Evolutionary conservation across 2,797 vertebrate species (phyloP).

Genomic region (Anabas testudineus): DNA sequence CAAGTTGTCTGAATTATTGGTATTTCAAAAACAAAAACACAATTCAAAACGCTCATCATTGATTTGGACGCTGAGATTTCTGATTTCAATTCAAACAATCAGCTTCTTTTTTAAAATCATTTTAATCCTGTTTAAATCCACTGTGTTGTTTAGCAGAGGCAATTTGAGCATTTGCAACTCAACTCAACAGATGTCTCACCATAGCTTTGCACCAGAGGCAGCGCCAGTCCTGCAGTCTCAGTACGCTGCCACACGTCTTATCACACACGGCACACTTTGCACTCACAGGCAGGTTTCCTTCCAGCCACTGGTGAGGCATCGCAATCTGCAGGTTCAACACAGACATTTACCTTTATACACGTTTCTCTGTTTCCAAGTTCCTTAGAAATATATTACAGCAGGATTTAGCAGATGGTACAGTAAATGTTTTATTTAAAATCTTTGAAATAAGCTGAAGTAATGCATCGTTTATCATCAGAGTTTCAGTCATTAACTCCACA

Average conservation of each 20-base stretch:
- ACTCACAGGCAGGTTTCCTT: slow-evolving; percentile 97
- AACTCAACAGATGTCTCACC: slow-evolving; percentile 80
- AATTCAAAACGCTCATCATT: not conserved
- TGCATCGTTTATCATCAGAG: no score
- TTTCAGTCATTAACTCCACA: not conserved
- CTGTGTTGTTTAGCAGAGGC: not conserved
- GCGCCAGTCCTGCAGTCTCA: slow-evolving; percentile 97
- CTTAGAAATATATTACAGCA: not conserved
- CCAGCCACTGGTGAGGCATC: slow-evolving; percentile 99
- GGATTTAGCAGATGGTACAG: no score
- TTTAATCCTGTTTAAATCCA: not conserved
- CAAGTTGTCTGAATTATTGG: no score
- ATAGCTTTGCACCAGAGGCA: slow-evolving; percentile 99
- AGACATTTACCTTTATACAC: slow-evolving; percentile 8
- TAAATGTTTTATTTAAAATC: no score
- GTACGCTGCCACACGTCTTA: slow-evolving; percentile 97
- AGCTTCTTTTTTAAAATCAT: not conserved
- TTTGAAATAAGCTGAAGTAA: no score
- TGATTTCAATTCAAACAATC: not conserved
- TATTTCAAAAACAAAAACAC: no score
- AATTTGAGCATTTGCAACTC: not conserved
- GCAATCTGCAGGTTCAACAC: slow-evolving; percentile 86
- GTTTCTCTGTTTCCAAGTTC: no score
- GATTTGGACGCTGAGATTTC: not conserved
- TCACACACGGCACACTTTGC: slow-evolving; percentile 98